Conservation (phyloP, 2,113 vertebrate species). For the Rana temporaria region DNA sequence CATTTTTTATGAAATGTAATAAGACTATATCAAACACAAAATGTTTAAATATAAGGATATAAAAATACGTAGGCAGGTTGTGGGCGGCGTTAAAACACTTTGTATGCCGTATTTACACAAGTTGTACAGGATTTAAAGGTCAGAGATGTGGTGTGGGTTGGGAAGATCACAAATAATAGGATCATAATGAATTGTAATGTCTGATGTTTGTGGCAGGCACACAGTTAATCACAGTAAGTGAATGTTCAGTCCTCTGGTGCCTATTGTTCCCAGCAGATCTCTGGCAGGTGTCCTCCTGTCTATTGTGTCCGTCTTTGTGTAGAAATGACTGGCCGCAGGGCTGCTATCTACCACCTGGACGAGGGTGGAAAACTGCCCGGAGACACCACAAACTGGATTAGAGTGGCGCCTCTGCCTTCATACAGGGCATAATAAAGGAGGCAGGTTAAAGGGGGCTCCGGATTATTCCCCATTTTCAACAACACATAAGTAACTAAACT, state of each 20-base stretch:
- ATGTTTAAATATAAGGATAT: no score
- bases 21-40: no score
- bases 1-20: no score
- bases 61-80: no score
- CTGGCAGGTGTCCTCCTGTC: constrained; percentile 21
- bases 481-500: no score
- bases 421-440: neutral
- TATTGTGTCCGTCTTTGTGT: constrained; percentile 34
- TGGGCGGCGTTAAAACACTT: no score
- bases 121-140: no score
- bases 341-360: constrained; percentile 33
- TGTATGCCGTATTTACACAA: no score
- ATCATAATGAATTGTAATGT: neutral
- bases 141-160: neutral
- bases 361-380: constrained; percentile 13
- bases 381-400: neutral
- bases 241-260: neutral
- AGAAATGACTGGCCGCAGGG: neutral
- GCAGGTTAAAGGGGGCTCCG: no score
- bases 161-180: neutral
- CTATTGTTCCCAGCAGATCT: constrained; percentile 8
- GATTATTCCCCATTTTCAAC: no score
- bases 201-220: constrained; percentile 4
- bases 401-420: neutral
- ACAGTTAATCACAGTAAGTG: constrained; percentile 11